These are phyloP conservation scores for Oryzias javanicus DNA, from an alignment of 2,113 vertebrate genomes.

Conservation along the genomic window DNA sequence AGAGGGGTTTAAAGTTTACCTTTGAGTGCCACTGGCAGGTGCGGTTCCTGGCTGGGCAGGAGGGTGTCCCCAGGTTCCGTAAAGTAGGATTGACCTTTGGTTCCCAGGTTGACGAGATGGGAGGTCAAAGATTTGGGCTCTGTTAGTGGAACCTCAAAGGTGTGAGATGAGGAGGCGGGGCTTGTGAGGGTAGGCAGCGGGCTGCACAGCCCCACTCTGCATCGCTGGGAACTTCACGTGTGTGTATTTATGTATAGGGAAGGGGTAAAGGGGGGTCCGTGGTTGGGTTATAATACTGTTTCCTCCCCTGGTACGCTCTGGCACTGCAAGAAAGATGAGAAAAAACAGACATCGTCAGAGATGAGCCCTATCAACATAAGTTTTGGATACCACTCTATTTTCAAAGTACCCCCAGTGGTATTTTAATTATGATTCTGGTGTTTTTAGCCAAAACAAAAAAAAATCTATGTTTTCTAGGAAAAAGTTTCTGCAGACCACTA, in stretches of 20 bases:
- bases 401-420: no score
- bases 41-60: slow-evolving; percentile 79
- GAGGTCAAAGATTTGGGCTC: slow-evolving; percentile 80
- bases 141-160: slow-evolving; percentile 88
- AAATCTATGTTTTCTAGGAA: no score
- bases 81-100: slow-evolving; percentile 79
- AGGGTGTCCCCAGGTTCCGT: slow-evolving; percentile 79
- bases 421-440: no score
- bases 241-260: slow-evolving; percentile 31
- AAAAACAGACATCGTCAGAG: neutral
- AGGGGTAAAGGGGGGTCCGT: slow-evolving; percentile 29
- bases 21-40: slow-evolving; percentile 78
- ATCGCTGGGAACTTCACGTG: slow-evolving; percentile 87
- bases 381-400: no score
- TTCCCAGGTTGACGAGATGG: slow-evolving; percentile 84
- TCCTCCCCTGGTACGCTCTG: slow-evolving; percentile 87
- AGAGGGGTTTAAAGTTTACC: slow-evolving; percentile 48
- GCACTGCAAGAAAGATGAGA: slow-evolving; percentile 74
- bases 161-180: slow-evolving; percentile 85
- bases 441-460: no score
- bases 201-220: slow-evolving; percentile 89
- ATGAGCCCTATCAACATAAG: no score
- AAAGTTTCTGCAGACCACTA: no score
- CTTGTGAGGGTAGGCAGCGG: slow-evolving; percentile 87
- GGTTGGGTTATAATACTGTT: slow-evolving; percentile 75